These are phyloP conservation scores for Cynaeus angustus DNA, from an alignment of 2,888 invertebrate genomes.

Conservation along the genomic window DNA sequence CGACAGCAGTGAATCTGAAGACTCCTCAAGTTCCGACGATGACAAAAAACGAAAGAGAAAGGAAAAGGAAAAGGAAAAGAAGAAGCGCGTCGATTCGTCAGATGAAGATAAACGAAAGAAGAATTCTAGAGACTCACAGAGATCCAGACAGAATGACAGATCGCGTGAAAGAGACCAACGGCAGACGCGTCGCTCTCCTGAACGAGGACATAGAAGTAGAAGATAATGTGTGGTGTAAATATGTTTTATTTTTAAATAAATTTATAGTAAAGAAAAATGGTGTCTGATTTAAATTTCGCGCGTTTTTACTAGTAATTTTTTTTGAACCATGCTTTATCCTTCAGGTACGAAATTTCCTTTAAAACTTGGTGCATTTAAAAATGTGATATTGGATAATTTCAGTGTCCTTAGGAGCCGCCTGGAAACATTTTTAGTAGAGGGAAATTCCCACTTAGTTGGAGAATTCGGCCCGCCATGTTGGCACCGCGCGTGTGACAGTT, in stretches of 20 bases:
- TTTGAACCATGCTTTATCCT: too few species aligned
- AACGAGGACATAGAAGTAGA: conserved; percentile 70
- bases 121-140: conserved; percentile 47
- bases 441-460: background rate
- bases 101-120: conserved; percentile 43
- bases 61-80: conserved; percentile 39
- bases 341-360: too few species aligned
- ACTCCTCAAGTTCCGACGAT: conserved; percentile 61
- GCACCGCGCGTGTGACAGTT: background rate
- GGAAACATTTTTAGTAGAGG: too few species aligned
- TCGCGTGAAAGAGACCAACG: conserved; percentile 45
- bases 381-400: too few species aligned
- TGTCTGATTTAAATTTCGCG: background rate
- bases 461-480: conserved; percentile 9
- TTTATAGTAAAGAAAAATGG: background rate
- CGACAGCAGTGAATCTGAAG: conserved; percentile 61
- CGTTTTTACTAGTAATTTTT: background rate
- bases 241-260: background rate
- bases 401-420: too few species aligned
- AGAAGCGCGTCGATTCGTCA: conserved; percentile 40
- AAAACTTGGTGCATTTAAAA: too few species aligned
- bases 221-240: background rate
- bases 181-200: conserved; percentile 35
- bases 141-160: conserved; percentile 61
- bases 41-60: conserved; percentile 54